Evolutionary conservation across 2,113 vertebrate genomes (phyloP), one percentile per base, ranked within the genome.

Genomic region (Trematomus loennbergii): DNA sequence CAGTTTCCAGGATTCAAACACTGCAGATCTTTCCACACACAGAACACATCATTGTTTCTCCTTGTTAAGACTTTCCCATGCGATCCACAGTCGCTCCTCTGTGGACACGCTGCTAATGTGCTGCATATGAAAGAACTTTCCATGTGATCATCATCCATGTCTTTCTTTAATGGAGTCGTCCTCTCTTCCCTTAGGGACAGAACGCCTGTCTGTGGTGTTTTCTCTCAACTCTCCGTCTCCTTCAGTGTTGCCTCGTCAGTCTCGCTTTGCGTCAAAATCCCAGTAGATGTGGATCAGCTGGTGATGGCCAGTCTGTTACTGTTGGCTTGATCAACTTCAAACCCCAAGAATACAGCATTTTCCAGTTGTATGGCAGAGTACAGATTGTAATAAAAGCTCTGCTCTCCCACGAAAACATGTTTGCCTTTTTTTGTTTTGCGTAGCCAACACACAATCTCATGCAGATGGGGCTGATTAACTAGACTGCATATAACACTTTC

Each of bases 121-220:
- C 53, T 79, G 87, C 57, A 79, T 83, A 82, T 55, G 71, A 91
- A 43, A 59, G 77, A 78, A 45, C 70, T 87, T 76, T 80, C 83
- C 88, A 87, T 78, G 82, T 85, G 82, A 92, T 86, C 74, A 9
- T 76, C 83, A 85, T 79, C 78, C 73, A 58, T 92, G 82, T 82
- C 79, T 69, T 67, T 65, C 65, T 43, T 75, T 67, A 75, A 69
- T 58, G 59, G 59, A 68, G 64, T 54, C 15, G 22, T 49, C 20
- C 15, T 15, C 62, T 16, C 4, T 40, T 83, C 82, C 78, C 79
- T 67, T 1, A 3, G 75, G 87, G 85, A 60, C 17, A 57, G 73
- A 65, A 46, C 0, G 0, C 9, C 57, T 54, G 72, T 75, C 72
- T 71, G 49, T 46, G 67, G 76, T 43, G 84, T 76, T 80, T 53